Conservation (phyloP, 2,113 vertebrate genomes). For the Plestiodon gilberti region DNA sequence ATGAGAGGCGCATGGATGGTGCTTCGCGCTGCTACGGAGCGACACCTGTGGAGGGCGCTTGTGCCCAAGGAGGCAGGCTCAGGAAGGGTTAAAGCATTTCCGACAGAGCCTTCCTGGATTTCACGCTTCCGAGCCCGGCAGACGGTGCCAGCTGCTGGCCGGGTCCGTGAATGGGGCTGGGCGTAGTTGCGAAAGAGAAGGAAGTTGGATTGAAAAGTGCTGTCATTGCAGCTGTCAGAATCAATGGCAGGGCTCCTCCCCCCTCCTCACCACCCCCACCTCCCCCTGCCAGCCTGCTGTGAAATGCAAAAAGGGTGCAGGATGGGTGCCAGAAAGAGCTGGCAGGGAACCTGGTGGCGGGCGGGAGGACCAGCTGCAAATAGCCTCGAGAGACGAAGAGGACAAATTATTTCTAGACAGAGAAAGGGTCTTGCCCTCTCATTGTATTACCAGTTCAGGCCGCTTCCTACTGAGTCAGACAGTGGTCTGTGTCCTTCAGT, state of each 20-base stretch:
- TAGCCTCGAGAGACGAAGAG: neutral
- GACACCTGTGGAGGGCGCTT: slow-evolving; percentile 38
- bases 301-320: neutral
- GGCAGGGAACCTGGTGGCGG: neutral
- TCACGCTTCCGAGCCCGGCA: neutral
- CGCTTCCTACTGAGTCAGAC: too few relatives aligned
- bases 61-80: accelerated
- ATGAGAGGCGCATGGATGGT: neutral
- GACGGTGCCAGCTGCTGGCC: neutral
- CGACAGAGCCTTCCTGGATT: neutral
- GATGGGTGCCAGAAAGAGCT: neutral
- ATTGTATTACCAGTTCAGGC: neutral
- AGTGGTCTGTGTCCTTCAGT: accelerated
- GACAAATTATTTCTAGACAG: slow-evolving; percentile 7
- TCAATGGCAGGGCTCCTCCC: neutral
- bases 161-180: slow-evolving; percentile 16
- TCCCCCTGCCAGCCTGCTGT: neutral
- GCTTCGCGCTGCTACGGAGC: neutral
- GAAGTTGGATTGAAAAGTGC: neutral
- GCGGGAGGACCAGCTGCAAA: neutral
- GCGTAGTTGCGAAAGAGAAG: neutral
- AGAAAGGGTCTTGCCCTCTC: too few relatives aligned
- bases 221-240: neutral
- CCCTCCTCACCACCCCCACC: too few relatives aligned
- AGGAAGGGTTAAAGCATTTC: accelerated